phyloP scores from a whole-genome alignment of 2,113 vertebrate species.

The Thermophis baileyi region DNA sequence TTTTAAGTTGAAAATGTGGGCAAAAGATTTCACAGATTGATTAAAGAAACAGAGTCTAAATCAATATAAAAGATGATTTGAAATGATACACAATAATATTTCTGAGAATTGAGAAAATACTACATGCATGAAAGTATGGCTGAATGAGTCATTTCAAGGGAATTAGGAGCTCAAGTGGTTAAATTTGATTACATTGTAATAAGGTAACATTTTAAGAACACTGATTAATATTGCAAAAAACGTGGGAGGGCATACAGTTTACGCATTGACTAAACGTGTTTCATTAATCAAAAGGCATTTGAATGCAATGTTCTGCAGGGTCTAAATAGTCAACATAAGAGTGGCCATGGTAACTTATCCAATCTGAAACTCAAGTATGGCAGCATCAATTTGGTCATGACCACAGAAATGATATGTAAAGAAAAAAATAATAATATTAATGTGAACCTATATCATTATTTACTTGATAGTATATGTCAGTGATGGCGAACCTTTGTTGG shows the following conservation, averaged over 20 bases:
- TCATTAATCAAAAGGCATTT: background rate
- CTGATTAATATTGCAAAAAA: background rate
- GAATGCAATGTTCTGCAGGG: background rate
- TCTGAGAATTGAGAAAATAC: slow-evolving; percentile 24
- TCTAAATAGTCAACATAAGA: background rate
- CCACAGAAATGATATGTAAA: background rate
- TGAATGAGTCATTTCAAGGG: slow-evolving; percentile 34
- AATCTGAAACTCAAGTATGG: background rate
- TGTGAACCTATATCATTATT: background rate
- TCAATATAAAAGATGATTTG: slow-evolving; percentile 32
- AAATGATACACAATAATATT: slow-evolving; percentile 21
- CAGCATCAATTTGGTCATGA: background rate
- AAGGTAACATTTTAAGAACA: slow-evolving; percentile 21
- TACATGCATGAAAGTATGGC: slow-evolving; percentile 1
- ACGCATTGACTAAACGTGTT: background rate
- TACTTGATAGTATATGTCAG: background rate
- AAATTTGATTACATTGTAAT: background rate
- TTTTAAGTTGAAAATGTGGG: background rate
- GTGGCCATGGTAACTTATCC: background rate
- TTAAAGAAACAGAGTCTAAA: slow-evolving; percentile 41
- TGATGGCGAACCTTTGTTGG: no score
- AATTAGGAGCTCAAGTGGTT: slow-evolving; percentile 4
- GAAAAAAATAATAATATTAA: background rate
- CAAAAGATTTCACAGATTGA: slow-evolving; percentile 35
- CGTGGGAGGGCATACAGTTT: background rate